Percentiles rank a stretch among this genome's conserved stretches.
Conservation (phyloP, 2,113 vertebrate species). For the Orientallactaga bullata region DNA sequence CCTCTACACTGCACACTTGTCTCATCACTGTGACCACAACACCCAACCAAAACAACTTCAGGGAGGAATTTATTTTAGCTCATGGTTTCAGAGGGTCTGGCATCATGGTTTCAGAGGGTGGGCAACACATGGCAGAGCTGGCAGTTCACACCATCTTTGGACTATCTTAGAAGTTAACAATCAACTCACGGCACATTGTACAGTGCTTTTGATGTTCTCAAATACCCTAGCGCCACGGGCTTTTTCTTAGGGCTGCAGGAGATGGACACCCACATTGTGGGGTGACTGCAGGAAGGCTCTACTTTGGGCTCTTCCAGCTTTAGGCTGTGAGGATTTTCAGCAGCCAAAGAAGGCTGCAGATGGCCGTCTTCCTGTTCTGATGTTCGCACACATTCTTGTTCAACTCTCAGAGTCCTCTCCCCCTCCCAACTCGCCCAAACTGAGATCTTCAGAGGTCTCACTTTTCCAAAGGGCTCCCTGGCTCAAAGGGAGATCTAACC, state of each 20-base stretch:
- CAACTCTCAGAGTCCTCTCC: no score
- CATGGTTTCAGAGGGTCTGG: not conserved
- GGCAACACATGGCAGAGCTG: not conserved
- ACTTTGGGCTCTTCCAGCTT: not conserved
- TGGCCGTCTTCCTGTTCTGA: fast-evolving
- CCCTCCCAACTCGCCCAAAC: no score
- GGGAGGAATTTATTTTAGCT: not conserved
- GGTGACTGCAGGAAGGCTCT: not conserved
- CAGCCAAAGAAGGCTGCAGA: not conserved
- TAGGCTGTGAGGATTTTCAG: not conserved
- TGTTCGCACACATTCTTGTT: not conserved
- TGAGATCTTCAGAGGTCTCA: no score
- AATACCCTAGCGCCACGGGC: not conserved
- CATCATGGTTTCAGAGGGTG: no score
- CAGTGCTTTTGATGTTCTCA: not conserved
- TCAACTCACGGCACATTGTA: not conserved
- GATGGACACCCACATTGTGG: fast-evolving
- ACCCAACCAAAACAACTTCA: not conserved
- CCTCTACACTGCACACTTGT: no score
- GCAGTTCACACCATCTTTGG: not conserved
- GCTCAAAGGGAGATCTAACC: no score
- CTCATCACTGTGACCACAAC: not conserved
- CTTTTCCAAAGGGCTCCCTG: no score
- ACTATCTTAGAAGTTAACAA: not conserved
- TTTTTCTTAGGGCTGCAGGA: not conserved